phyloP scores from a whole-genome alignment of 1,140 invertebrate genomes.

The Agrilus planipennis region DNA sequence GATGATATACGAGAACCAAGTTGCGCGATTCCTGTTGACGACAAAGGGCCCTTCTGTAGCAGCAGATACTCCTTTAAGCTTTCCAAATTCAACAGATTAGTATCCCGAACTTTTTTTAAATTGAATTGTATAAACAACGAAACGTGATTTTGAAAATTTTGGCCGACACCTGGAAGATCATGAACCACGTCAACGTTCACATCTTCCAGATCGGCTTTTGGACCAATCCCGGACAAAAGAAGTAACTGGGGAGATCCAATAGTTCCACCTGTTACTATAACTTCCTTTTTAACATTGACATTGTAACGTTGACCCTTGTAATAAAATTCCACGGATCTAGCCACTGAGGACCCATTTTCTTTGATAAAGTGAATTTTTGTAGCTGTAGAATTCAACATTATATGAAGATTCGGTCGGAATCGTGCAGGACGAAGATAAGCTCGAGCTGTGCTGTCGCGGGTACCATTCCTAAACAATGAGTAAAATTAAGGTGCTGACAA shows the following conservation, averaged over 20 bases:
- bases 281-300: slow-evolving; percentile 50
- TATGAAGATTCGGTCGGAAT: slow-evolving; percentile 59
- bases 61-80: slow-evolving; percentile 77
- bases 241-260: slow-evolving; percentile 76
- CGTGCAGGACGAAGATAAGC: slow-evolving; percentile 68
- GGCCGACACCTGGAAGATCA: slow-evolving; percentile 70
- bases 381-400: slow-evolving; percentile 64
- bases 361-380: slow-evolving; percentile 59
- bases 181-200: slow-evolving; percentile 54
- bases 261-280: slow-evolving; percentile 53
- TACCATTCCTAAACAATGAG: slow-evolving; percentile 81
- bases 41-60: slow-evolving; percentile 74
- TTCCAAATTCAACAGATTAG: slow-evolving; percentile 74
- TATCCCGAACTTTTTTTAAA: slow-evolving; percentile 57
- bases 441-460: slow-evolving; percentile 64
- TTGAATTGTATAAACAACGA: slow-evolving; percentile 64
- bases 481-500: too few species aligned
- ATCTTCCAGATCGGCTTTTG: slow-evolving; percentile 53
- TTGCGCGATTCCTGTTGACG: slow-evolving; percentile 60
- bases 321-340: slow-evolving; percentile 55
- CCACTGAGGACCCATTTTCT: slow-evolving; percentile 43
- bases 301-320: slow-evolving; percentile 43
- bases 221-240: slow-evolving; percentile 70
- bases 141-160: slow-evolving; percentile 82
- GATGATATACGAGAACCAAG: slow-evolving; percentile 3